Percentiles rank a stretch among this genome's conserved stretches.
Conservation (phyloP, 92 coral and sea anemone species). For the Umimayanthus kanabou region DNA sequence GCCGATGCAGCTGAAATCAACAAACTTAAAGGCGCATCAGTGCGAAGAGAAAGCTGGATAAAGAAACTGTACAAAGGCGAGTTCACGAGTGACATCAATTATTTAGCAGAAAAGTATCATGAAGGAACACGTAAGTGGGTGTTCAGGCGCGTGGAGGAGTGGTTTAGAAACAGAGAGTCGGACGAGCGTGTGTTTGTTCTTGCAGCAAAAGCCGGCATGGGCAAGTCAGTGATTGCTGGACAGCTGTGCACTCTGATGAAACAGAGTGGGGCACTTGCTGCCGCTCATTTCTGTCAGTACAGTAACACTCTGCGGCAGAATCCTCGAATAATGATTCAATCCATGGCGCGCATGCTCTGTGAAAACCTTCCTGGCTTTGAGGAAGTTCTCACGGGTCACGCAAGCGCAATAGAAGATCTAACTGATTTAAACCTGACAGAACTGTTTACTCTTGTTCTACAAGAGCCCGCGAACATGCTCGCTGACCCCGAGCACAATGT, state of each 20-base stretch:
- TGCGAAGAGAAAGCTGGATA: conserved; percentile 33
- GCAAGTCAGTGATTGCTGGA: conserved; percentile 73
- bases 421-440: conserved; percentile 48
- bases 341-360: conserved; percentile 62
- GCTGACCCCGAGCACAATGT: conserved; percentile 52
- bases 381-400: conserved; percentile 49
- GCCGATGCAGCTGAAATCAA: conserved; percentile 27
- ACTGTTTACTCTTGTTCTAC: conserved; percentile 56
- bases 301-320: conserved; percentile 55
- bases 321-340: conserved; percentile 66
- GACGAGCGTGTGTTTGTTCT: conserved; percentile 59
- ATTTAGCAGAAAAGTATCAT: conserved; percentile 38
- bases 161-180: conserved; percentile 54
- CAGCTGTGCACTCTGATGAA: conserved; percentile 50
- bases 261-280: conserved; percentile 35
- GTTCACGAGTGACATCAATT: conserved; percentile 56
- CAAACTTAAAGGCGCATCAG: conserved; percentile 15
- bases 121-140: conserved; percentile 69
- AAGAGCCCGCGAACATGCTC: conserved; percentile 63
- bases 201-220: conserved; percentile 74
- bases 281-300: conserved; percentile 62
- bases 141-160: conserved; percentile 45
- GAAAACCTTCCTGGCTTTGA: conserved; percentile 60
- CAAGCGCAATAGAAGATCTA: conserved; percentile 36
- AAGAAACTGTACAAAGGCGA: conserved; percentile 53